phyloP scores from a whole-genome alignment of 2,888 invertebrate species.

The Hydriomena furcata region DNA sequence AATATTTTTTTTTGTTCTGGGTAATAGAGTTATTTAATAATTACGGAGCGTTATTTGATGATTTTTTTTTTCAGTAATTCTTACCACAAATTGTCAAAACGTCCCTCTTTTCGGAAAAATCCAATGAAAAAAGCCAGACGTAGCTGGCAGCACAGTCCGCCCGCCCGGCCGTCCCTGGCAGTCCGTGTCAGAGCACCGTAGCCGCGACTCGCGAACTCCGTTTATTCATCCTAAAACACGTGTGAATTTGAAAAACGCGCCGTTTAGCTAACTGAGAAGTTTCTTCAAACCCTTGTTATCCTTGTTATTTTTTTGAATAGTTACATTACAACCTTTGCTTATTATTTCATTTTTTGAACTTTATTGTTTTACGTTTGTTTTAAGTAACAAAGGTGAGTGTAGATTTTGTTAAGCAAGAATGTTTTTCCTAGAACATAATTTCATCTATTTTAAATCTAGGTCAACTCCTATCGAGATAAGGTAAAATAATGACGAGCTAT shows the following conservation, averaged over 20 bases:
- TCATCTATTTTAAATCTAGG: slow-evolving; percentile 5
- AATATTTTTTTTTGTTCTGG: no score
- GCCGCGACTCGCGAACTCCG: slow-evolving; percentile 36
- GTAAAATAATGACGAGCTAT: neutral
- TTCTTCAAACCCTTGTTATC: slow-evolving; percentile 9
- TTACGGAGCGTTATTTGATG: no score
- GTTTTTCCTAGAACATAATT: neutral
- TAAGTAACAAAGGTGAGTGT: slow-evolving; percentile 17
- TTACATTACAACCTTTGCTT: neutral
- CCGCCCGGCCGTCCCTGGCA: slow-evolving; percentile 35
- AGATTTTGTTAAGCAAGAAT: neutral
- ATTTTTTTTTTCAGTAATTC: no score
- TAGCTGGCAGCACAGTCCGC: slow-evolving; percentile 18
- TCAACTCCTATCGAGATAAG: no score
- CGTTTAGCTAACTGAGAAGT: slow-evolving; percentile 12
- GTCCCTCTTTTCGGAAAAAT: neutral
- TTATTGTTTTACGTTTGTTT: neutral
- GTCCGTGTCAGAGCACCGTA: slow-evolving; percentile 30
- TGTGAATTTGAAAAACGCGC: slow-evolving; percentile 42
- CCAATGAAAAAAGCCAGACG: neutral
- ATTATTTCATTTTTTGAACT: neutral
- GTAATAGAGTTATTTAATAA: no score
- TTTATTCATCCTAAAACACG: slow-evolving; percentile 60
- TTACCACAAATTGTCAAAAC: neutral
- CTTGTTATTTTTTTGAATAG: neutral